Evolutionary conservation across 2,797 vertebrate species (phyloP).

Genomic region (Lerista edwardsae): DNA sequence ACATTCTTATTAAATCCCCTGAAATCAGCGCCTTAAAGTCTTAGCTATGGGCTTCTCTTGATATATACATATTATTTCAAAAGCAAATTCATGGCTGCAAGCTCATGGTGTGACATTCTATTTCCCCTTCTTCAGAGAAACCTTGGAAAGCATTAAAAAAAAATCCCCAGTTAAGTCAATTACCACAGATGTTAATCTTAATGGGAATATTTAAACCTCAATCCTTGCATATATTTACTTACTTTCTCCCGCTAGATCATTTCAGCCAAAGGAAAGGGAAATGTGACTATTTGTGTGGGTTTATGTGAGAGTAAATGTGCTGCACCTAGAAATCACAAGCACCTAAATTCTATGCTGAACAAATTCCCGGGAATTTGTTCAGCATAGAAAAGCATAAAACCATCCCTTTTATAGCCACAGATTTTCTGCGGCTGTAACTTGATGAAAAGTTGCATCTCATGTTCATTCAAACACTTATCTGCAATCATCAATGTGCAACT

Average conservation of each 20-base stretch:
- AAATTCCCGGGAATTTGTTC: too few relatives aligned
- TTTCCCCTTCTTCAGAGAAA: constrained; percentile 68
- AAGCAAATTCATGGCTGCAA: constrained; percentile 73
- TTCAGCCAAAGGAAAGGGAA: constrained; percentile 17
- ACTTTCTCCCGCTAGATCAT: constrained; percentile 49
- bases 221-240: constrained; percentile 75
- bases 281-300: background rate
- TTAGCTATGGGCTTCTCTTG: constrained; percentile 74
- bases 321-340: background rate
- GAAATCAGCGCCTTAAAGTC: constrained; percentile 78
- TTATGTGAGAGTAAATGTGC: background rate
- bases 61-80: constrained; percentile 60
- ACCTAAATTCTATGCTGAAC: background rate
- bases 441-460: background rate
- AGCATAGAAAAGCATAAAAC: too few relatives aligned
- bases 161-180: constrained; percentile 81
- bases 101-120: constrained; percentile 60
- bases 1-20: constrained; percentile 84
- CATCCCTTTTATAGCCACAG: too few relatives aligned
- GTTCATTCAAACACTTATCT: background rate
- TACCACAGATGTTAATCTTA: constrained; percentile 79
- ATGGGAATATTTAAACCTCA: constrained; percentile 74
- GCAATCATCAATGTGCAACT: background rate
- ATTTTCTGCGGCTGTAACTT: too few relatives aligned
- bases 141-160: constrained; percentile 80